Percentiles rank a stretch among this genome's conserved stretches.
These are phyloP conservation scores for Muntiacus reevesi DNA, from an alignment of 2,113 vertebrate genomes.

Conservation along the genomic window DNA sequence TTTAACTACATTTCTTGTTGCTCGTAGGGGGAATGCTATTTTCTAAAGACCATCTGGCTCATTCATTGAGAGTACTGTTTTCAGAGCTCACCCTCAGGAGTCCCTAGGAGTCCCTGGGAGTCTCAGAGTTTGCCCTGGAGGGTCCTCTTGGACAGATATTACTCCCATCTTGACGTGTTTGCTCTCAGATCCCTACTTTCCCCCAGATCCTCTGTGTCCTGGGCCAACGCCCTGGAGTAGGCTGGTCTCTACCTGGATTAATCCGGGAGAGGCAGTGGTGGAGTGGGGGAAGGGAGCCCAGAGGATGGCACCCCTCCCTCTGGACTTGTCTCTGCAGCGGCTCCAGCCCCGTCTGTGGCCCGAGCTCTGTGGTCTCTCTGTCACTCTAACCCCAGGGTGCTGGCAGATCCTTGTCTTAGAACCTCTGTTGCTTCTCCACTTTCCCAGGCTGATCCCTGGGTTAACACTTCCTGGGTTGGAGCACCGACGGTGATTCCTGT, in stretches of 20 bases:
- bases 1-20: background rate
- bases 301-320: rapidly evolving
- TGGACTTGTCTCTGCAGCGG: background rate
- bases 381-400: background rate
- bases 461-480: background rate
- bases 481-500: background rate
- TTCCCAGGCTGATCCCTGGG: rapidly evolving
- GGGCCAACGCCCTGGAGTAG: background rate
- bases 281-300: no score
- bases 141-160: background rate
- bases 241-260: background rate
- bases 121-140: background rate
- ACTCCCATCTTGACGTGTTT: rapidly evolving
- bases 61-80: rapidly evolving
- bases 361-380: rapidly evolving
- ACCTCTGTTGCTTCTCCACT: background rate
- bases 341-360: rapidly evolving
- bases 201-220: no score
- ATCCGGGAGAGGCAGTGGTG: rapidly evolving
- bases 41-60: background rate
- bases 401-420: background rate
- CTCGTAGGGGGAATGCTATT: background rate
- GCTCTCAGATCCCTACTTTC: background rate
- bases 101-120: background rate
- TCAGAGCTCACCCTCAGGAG: background rate